Evolutionary conservation across 2,113 vertebrate species (phyloP), one percentile per base, ranked within the genome.

Genomic region (Aldabrachelys gigantea): DNA sequence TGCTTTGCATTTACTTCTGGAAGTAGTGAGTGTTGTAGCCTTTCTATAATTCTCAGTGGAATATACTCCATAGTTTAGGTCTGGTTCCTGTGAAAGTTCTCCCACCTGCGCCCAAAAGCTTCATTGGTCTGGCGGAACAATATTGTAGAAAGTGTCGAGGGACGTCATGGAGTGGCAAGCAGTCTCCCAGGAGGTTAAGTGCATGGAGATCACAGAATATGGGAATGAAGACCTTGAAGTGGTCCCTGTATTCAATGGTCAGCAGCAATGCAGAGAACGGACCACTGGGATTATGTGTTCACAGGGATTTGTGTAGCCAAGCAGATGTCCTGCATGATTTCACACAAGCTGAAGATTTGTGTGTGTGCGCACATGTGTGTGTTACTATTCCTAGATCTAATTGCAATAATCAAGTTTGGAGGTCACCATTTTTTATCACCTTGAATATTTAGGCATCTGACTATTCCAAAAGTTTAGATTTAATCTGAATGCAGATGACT

Each of bases 381-480:
- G 44, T 80, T 24, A 62, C 10, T 62, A 27, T 47, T 87, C 50
- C n/a, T 5, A 85, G 27, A 31, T 21, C 31, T 85, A 35, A n/a
- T 8, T 92, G 54, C 52, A 96, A 91, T 52, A 59, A 90, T 59
- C 80, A 91, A 76, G 54, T 47, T 85, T 90, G n/a, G 5, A 95
- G 90, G 84, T 85, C 35, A 69, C 56, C 56, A 87, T 92, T 96
- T 92, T 85, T 65, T 65, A 96, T 93, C 88, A 80, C 91, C 90
- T 86, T 87, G 84, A 92, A 6, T 62, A 96, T 50, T 81, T 82
- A 85, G 84, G 38, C 76, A 92, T 35, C 92, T 27, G 56, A 57
- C 25, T 57, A 27, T 10, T 57, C 8, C 56, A 11, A 57, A 57
- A 57, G 25, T 25, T 57, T 57, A 57, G 24, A 27, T 27, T 27